phyloP scores from a whole-genome alignment of 2,797 vertebrate species.

The Fratercula arctica region DNA sequence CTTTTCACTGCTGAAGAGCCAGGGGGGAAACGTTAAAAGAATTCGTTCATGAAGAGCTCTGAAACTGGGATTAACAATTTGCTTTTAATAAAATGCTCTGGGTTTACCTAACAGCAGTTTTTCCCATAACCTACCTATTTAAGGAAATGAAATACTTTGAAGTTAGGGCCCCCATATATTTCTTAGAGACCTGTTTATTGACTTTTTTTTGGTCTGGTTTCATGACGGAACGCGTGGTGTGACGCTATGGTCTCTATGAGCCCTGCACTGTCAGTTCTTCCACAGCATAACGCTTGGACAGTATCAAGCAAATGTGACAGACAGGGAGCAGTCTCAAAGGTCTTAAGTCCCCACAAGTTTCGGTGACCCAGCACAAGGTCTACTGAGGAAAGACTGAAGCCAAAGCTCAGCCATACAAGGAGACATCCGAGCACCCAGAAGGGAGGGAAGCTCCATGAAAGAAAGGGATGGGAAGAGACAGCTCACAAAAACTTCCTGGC shows the following conservation, averaged over 20 bases:
- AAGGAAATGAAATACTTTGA: not conserved
- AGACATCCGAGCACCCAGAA: not conserved
- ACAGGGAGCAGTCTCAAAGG: not conserved
- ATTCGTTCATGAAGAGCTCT: not conserved
- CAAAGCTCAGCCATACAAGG: not conserved
- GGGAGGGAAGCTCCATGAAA: not conserved
- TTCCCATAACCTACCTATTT: not conserved
- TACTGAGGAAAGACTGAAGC: not conserved
- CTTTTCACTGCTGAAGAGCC: not conserved
- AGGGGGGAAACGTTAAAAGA: not conserved
- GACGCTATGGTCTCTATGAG: not conserved
- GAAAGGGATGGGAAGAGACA: not conserved
- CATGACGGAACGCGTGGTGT: not conserved
- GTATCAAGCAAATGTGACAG: not conserved
- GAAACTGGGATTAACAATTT: not conserved
- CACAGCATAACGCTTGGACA: not conserved
- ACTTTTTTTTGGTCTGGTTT: not conserved
- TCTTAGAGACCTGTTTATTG: not conserved
- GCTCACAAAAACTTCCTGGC: not conserved
- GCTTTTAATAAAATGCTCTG: not conserved
- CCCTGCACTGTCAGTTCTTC: not conserved
- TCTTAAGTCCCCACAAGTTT: not conserved
- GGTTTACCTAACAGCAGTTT: not conserved
- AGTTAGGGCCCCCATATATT: not conserved
- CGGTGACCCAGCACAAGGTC: not conserved